Percentiles rank a stretch among this genome's conserved stretches.
Evolutionary conservation across 2,888 invertebrate species (phyloP).

Genomic region (Herminia tarsipennalis): DNA sequence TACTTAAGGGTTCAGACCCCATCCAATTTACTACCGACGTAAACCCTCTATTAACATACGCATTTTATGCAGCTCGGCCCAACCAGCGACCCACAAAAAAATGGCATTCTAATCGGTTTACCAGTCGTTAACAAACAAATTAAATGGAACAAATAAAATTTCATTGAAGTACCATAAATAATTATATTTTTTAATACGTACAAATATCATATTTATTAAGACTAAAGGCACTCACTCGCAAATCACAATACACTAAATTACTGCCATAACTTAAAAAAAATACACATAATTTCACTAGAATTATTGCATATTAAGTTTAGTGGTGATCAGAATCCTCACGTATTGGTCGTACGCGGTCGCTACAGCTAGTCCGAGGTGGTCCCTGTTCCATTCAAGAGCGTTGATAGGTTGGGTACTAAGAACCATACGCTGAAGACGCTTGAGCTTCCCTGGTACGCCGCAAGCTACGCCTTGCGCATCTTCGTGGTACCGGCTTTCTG

Average conservation of each 20-base stretch:
- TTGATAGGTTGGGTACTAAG: conserved; percentile 95
- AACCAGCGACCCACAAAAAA: too few species aligned
- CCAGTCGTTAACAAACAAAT: too few species aligned
- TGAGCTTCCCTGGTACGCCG: conserved; percentile 92
- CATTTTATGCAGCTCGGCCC: too few species aligned
- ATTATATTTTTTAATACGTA: too few species aligned
- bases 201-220: conserved; percentile 2
- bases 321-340: conserved; percentile 93
- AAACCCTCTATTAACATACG: too few species aligned
- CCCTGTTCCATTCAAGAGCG: conserved; percentile 96
- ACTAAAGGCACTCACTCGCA: conserved; percentile 1
- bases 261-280: not conserved
- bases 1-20: too few species aligned
- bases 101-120: too few species aligned
- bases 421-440: conserved; percentile 91
- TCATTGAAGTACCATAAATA: too few species aligned
- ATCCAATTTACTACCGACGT: too few species aligned
- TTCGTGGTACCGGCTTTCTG: conserved; percentile 89
- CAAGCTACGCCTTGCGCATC: conserved; percentile 89
- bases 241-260: not conserved
- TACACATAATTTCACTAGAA: not conserved
- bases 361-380: conserved; percentile 94
- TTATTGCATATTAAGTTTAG: conserved; percentile 91
- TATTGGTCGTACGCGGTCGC: conserved; percentile 97
- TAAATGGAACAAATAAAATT: too few species aligned